Base-by-base conservation (phyloP, 2,113 vertebrate species). In the Psettodes erumei region DNA sequence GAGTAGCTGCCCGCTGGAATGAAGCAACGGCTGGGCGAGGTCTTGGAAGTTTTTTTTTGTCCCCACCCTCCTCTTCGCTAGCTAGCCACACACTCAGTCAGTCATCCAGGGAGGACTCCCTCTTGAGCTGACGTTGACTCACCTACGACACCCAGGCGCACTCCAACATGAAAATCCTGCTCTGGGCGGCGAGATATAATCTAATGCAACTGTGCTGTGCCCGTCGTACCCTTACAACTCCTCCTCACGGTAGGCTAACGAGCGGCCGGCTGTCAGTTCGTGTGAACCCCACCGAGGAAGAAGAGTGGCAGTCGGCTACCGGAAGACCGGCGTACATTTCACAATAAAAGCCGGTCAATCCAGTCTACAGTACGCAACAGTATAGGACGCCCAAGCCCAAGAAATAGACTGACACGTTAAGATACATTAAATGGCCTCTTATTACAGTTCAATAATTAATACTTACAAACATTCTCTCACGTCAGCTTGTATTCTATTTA, bases 11-110 rank as follows among this genome's bases (percentile, higher is more conserved):
- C 89, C 79, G 75, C 76, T 64, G 64, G 72, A 87, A 33, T 88
- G 78, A 84, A 89, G 81, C 76, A 30, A 71, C 65, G 83, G 68
- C 84, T 81, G 89, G 92, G 92, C 87, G 92, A 90, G 92, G 92
- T 90, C 75, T 86, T 54, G 4, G 42, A 81, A 89, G 70, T 82
- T 87, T 85, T 82, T 87, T 85, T 51, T 40, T 81, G 84, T 90
- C 86, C 82, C 91, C 92, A 75, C 89, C 92, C 90, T 90, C 89
- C 63, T 85, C 70, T 73, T 42, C 48, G 66, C 30, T 83, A 84
- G 82, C 78, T 73, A 82, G 59, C 54, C 66, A 83, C 75, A 74
- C 73, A 59, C 53, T 16, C 21, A 65, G 37, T 51, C 63, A 65
- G 12, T 88, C 63, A 63, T 77, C 55, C 71, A 45, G 68, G 12